Evolutionary conservation across 2,888 invertebrate genomes (phyloP).

Genomic region (Drosophila yooni): DNA sequence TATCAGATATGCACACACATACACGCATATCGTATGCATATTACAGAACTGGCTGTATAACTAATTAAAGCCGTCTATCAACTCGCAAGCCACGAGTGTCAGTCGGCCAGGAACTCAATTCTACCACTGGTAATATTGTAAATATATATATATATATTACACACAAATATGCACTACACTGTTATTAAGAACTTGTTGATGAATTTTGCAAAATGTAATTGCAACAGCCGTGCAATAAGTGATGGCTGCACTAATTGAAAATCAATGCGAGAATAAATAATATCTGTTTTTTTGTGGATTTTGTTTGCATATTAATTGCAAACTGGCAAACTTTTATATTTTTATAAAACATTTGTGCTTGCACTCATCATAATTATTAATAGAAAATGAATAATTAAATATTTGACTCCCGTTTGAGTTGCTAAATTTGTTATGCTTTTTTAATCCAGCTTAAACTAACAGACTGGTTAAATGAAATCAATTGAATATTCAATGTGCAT

Average conservation of each 20-base stretch:
- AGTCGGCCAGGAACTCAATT: constrained; percentile 22
- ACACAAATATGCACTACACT: constrained; percentile 1
- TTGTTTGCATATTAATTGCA: constrained; percentile 14
- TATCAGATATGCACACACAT: constrained; percentile 24
- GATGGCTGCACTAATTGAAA: constrained; percentile 61
- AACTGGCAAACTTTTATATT: constrained; percentile 9
- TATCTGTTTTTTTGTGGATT: constrained; percentile 5
- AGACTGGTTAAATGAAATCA: constrained; percentile 9
- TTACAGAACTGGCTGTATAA: constrained; percentile 10
- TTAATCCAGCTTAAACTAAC: constrained; percentile 16
- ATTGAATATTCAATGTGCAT: neutral
- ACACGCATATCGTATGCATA: constrained; percentile 1
- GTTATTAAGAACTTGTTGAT: constrained; percentile 28
- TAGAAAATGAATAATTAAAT: constrained; percentile 2
- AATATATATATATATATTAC: constrained; percentile 10
- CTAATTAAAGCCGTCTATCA: constrained; percentile 52
- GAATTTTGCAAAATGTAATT: constrained; percentile 44
- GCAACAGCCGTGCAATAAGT: constrained; percentile 50
- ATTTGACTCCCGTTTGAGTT: neutral
- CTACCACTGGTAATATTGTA: constrained; percentile 18
- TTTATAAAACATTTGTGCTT: constrained; percentile 15
- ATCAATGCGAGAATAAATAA: constrained; percentile 47
- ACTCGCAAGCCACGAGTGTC: constrained; percentile 41
- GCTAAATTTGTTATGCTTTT: constrained; percentile 1
- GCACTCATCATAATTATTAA: neutral